A percentile compares a stretch with the other conserved stretches of the same genome.
These are phyloP conservation scores for Amphipyra tragopoginis DNA, from an alignment of 2,888 invertebrate species.

Conservation along the genomic window DNA sequence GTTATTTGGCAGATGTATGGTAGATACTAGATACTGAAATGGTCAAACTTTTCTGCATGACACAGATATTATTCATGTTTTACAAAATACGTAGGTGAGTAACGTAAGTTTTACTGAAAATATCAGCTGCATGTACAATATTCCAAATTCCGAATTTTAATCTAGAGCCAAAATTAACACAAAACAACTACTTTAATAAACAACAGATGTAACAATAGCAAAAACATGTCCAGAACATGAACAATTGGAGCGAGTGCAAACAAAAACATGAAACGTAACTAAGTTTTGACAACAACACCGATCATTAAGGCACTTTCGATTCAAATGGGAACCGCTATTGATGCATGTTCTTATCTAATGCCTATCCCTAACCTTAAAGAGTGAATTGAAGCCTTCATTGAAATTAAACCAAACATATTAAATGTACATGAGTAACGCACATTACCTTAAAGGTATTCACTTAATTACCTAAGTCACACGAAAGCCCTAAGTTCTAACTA, in stretches of 20 bases:
- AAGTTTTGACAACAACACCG: conserved; percentile 80
- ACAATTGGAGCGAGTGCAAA: conserved; percentile 66
- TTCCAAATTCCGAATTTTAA: conserved; percentile 32
- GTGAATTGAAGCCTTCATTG: conserved; percentile 5
- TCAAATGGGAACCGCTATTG: conserved; percentile 56
- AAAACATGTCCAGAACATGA: conserved; percentile 54
- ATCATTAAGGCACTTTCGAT: conserved; percentile 83
- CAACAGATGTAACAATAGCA: conserved; percentile 57
- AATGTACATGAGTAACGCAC: conserved; percentile 20
- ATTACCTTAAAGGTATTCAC: conserved; percentile 27
- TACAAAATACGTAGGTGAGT: conserved; percentile 1
- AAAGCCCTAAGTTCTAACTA: conserved; percentile 63
- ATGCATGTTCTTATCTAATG: conserved; percentile 36
- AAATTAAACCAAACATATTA: conserved; percentile 21
- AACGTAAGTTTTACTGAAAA: conserved; percentile 3
- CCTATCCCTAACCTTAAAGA: conserved; percentile 46
- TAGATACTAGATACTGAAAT: not conserved
- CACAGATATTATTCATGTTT: conserved; percentile 4
- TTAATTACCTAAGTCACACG: conserved; percentile 52
- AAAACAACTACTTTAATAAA: conserved; percentile 44
- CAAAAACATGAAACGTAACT: conserved; percentile 73
- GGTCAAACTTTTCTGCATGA: not conserved
- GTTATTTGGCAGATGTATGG: conserved; percentile 26
- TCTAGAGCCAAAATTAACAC: conserved; percentile 51
- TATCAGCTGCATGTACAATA: conserved; percentile 25